Evolutionary conservation across 1,140 invertebrate genomes (phyloP).

Genomic region (Orussus abietinus): DNA sequence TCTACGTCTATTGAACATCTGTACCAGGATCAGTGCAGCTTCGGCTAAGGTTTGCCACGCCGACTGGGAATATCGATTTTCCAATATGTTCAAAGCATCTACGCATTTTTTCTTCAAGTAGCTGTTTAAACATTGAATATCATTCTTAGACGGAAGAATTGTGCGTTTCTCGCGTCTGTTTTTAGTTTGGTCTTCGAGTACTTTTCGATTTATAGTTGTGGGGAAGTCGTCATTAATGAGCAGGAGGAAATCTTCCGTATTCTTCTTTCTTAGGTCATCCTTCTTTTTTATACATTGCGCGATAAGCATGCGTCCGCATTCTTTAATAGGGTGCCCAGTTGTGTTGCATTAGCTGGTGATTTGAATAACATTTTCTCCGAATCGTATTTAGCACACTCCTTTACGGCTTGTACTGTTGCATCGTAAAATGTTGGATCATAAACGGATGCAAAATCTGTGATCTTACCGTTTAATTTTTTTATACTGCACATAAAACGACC

Average conservation of each 20-base stretch:
- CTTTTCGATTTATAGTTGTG: constrained; percentile 7
- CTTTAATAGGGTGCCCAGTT: constrained; percentile 12
- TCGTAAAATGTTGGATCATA: constrained; percentile 18
- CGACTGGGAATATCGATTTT: neutral
- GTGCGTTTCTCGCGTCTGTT: neutral
- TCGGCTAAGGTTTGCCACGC: constrained; percentile 6
- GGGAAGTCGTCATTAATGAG: constrained; percentile 10
- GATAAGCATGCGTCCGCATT: constrained; percentile 1
- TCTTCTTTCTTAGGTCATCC: constrained; percentile 6
- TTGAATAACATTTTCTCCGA: constrained; percentile 1
- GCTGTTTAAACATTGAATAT: constrained; percentile 1
- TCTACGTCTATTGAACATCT: constrained; percentile 14
- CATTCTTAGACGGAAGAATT: neutral
- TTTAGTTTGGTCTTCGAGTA: neutral
- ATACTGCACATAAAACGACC: constrained; percentile 16
- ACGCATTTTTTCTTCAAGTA: neutral
- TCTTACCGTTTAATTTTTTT: constrained; percentile 10
- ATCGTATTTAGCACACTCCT: constrained; percentile 12
- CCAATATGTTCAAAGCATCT: constrained; percentile 2
- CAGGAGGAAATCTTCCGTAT: constrained; percentile 14
- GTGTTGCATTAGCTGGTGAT: constrained; percentile 9
- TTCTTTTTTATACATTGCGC: constrained; percentile 14
- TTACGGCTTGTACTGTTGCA: constrained; percentile 13
- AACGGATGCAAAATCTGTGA: constrained; percentile 17
- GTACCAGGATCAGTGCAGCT: constrained; percentile 10